Base-by-base conservation (phyloP, 2,797 vertebrate species). In the Neoniphon sammara region DNA sequence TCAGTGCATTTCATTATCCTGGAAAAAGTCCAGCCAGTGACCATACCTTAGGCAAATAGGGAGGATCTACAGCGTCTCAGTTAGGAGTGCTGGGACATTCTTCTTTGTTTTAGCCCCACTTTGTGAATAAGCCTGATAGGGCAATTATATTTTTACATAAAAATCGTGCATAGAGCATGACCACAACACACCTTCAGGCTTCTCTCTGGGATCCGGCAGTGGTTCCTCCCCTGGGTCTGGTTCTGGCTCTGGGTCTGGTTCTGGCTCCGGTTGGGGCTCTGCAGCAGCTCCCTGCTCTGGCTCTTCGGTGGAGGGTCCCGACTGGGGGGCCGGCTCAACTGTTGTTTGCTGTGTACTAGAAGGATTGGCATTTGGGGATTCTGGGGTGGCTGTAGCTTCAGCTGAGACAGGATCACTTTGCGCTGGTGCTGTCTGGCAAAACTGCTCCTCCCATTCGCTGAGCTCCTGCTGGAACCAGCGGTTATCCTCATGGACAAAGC, bases 381-480 rank as follows among this genome's bases (percentile, higher is more conserved):
- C 87, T 5, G 73, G 70, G 0, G 77, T 30, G 5, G 47, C 30
- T 6, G 82, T 67, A 12, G 56, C 39, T 10, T 42, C 25, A 58
- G 53, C 39, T 15, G 64, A 85, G 4, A 89, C 25, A 0, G 92
- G 89, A 2, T 93, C 92, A 10, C 95, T 95, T 70, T 96, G 95
- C 5, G 94, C 95, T 3, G 95, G 27, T 0, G 89, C 89, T 0
- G 81, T 93, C 89, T 97, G 97, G 82, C 95, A 95, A 50, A 95
- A 95, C 53, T 98, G 97, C 72, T 97, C 96, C 93, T 97, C 95
- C 97, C 96, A 97, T 34, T 98, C 96, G 4, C 91, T 95, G 10
- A 97, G 89, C 91, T 99, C 97, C 83, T 96, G 96, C 85, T 97
- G 96, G 74, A 99, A 96, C 75, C 94, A 94, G 91, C 94, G 95